These are phyloP conservation scores for Tamias sibiricus DNA, from an alignment of 2,113 vertebrate species.

Conservation along the genomic window DNA sequence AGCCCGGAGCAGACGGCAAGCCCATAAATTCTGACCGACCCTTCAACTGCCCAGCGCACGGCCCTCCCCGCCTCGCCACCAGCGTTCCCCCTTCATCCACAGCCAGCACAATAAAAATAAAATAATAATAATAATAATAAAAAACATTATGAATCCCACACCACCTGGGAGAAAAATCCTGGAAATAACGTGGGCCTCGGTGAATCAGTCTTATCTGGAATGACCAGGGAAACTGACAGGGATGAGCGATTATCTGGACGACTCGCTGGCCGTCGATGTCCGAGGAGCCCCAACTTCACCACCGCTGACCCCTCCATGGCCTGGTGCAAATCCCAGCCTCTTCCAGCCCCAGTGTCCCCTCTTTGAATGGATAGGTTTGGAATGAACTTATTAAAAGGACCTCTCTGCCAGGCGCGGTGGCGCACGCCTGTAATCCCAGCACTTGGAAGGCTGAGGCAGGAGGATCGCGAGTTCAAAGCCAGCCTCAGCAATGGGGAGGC, in stretches of 20 bases:
- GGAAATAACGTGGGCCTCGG: background rate
- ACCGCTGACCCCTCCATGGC: background rate
- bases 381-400: background rate
- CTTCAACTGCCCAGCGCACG: slow-evolving; percentile 14
- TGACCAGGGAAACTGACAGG: background rate
- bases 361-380: background rate
- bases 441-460: no score
- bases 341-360: background rate
- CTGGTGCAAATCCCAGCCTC: background rate
- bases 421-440: no score
- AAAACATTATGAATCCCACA: background rate
- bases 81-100: slow-evolving; percentile 54
- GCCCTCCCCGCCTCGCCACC: background rate
- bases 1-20: background rate
- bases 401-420: no score
- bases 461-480: no score
- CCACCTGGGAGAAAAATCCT: slow-evolving; percentile 44
- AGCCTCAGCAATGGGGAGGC: no score
- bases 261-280: rapidly evolving
- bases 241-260: no score
- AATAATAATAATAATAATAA: background rate
- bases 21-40: slow-evolving; percentile 61
- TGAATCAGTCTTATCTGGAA: background rate
- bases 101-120: slow-evolving; percentile 39
- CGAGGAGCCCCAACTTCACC: background rate